phyloP scores from a whole-genome alignment of 2,113 vertebrate species.

The Clinocottus analis region DNA sequence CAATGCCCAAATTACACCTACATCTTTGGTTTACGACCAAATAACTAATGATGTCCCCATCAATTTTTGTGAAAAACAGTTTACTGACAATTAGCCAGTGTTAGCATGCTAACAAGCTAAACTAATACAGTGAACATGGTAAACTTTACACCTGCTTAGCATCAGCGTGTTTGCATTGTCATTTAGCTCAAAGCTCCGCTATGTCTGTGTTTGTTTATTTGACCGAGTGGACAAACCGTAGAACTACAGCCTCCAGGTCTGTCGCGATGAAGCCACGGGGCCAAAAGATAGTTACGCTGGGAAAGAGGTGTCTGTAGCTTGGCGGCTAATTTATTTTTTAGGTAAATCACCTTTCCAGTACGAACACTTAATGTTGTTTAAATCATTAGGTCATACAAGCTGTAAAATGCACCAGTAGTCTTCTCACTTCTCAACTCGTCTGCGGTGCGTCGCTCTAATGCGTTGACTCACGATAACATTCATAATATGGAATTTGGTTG shows the following conservation, averaged over 20 bases:
- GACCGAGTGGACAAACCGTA: not conserved
- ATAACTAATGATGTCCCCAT: not conserved
- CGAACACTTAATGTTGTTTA: too few species aligned
- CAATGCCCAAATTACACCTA: not conserved
- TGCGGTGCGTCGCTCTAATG: not conserved
- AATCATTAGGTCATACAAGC: too few species aligned
- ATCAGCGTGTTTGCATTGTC: not conserved
- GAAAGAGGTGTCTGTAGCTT: too few species aligned
- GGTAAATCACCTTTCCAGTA: too few species aligned
- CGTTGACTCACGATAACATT: not conserved
- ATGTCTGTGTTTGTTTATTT: not conserved
- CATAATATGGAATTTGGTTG: not conserved
- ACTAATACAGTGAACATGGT: not conserved
- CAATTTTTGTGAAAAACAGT: not conserved
- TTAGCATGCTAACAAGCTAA: not conserved
- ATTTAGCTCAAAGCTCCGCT: not conserved
- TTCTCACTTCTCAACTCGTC: too few species aligned
- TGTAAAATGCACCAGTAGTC: too few species aligned
- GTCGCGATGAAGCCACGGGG: too few species aligned
- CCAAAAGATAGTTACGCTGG: too few species aligned
- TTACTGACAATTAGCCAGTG: not conserved
- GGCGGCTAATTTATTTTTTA: too few species aligned
- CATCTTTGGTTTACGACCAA: not conserved
- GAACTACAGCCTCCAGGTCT: too few species aligned
- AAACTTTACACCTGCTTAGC: not conserved